Evolutionary conservation across 2,797 vertebrate species (phyloP).

Genomic region (Melanotaenia pygmaea): DNA sequence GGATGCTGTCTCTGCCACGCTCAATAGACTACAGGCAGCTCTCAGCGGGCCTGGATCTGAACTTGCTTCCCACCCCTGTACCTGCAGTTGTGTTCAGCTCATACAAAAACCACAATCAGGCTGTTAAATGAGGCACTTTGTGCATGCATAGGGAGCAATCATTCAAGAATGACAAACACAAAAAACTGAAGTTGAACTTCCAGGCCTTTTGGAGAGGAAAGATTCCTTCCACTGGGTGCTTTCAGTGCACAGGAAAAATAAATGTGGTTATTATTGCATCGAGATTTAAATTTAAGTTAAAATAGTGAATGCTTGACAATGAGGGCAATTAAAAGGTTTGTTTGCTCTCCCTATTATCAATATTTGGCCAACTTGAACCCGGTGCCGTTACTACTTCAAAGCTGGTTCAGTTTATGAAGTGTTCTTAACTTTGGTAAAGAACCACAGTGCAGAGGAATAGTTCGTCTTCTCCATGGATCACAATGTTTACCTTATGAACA

Average conservation of each 20-base stretch:
- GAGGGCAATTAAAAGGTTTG: not conserved
- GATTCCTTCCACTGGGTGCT: not conserved
- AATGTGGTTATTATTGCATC: not conserved
- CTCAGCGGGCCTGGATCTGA: slow-evolving; percentile 26
- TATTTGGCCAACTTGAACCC: too few relatives aligned
- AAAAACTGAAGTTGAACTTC: not conserved
- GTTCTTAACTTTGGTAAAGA: not conserved
- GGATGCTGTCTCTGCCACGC: slow-evolving; percentile 60
- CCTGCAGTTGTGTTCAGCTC: slow-evolving; percentile 12
- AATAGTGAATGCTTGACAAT: not conserved
- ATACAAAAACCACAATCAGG: not conserved
- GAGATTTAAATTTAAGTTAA: not conserved
- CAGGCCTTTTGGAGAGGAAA: not conserved
- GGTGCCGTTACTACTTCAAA: too few relatives aligned
- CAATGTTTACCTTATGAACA: not conserved
- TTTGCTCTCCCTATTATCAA: too few relatives aligned
- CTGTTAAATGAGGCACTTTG: slow-evolving; percentile 2
- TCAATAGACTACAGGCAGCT: slow-evolving; percentile 62
- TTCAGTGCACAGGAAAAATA: not conserved
- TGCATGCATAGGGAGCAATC: not conserved
- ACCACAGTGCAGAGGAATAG: not conserved
- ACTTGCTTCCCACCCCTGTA: not conserved
- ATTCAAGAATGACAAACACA: not conserved
- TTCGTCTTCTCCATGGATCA: not conserved
- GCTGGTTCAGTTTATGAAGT: not conserved